A percentile compares a stretch with the other conserved stretches of the same genome.
Evolutionary conservation across 2,797 vertebrate species (phyloP).

Genomic region (Pangasius mekongensis): DNA sequence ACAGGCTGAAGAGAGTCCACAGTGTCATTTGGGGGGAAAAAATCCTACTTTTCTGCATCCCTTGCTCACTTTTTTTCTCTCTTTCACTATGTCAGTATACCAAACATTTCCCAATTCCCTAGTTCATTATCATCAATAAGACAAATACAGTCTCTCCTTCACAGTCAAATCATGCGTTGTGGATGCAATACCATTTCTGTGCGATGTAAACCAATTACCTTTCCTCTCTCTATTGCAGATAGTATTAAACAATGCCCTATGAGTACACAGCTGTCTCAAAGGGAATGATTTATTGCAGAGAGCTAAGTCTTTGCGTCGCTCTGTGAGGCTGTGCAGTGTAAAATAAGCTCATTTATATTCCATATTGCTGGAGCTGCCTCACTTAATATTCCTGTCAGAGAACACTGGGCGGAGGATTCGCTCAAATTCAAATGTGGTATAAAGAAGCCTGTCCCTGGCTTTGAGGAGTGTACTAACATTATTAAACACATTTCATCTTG

Average conservation of each 20-base stretch:
- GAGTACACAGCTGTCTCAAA: constrained; percentile 82
- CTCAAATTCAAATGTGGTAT: constrained; percentile 72
- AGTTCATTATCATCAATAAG: constrained; percentile 85
- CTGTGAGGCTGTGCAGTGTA: constrained; percentile 83
- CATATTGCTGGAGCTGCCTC: constrained; percentile 80
- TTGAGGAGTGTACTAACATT: constrained; percentile 80
- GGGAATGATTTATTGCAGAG: constrained; percentile 88
- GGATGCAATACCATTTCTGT: constrained; percentile 67
- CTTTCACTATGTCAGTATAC: constrained; percentile 61
- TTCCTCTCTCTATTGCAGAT: constrained; percentile 76
- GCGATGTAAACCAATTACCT: constrained; percentile 84
- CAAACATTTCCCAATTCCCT: constrained; percentile 68
- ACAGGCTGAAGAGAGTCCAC: constrained; percentile 69
- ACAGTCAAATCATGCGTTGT: constrained; percentile 72
- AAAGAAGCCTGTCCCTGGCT: constrained; percentile 70
- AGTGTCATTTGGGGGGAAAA: constrained; percentile 70
- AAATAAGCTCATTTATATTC: constrained; percentile 90
- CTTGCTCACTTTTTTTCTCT: constrained; percentile 68
- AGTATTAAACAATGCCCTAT: constrained; percentile 87
- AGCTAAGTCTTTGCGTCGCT: constrained; percentile 79
- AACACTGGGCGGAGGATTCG: constrained; percentile 76
- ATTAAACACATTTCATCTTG: constrained; percentile 79
- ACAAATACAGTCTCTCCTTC: constrained; percentile 80
- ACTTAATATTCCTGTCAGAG: constrained; percentile 87
- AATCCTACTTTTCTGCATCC: constrained; percentile 79